These are phyloP conservation scores for Hippocampus barbouri DNA, from an alignment of 2,113 vertebrate genomes.

Conservation along the genomic window DNA sequence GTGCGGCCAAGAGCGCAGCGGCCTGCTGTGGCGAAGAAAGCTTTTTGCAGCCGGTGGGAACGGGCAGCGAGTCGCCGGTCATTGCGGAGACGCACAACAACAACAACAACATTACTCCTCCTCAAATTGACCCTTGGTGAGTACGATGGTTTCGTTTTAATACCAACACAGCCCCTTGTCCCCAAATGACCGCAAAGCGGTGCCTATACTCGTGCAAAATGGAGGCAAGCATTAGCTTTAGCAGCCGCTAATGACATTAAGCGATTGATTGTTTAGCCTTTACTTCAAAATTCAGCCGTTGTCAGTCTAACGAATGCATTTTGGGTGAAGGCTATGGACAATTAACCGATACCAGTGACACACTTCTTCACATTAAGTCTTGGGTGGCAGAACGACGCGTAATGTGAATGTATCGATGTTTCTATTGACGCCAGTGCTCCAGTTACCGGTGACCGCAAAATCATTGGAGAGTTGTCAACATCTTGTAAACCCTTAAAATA, in stretches of 20 bases:
- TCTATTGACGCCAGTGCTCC: background rate
- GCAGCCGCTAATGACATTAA: constrained; percentile 56
- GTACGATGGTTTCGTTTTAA: background rate
- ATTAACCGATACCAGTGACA: background rate
- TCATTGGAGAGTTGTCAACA: background rate
- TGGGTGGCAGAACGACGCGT: background rate
- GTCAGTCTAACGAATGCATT: background rate
- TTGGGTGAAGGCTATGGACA: background rate
- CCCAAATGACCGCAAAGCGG: background rate
- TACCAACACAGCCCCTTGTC: background rate
- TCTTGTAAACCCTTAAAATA: background rate
- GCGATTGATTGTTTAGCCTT: background rate
- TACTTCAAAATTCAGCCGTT: background rate
- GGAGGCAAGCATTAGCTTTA: constrained; percentile 39
- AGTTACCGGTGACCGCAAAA: background rate
- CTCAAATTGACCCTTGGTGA: constrained; percentile 25
- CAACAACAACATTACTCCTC: constrained; percentile 2
- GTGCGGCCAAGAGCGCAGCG: constrained; percentile 39
- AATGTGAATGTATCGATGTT: background rate
- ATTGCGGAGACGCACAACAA: constrained; percentile 33
- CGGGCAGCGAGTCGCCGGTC: constrained; percentile 19
- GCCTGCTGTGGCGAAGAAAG: constrained; percentile 39
- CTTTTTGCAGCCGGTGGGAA: background rate
- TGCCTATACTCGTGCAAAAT: background rate
- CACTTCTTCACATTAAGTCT: background rate